Conservation (phyloP, 92 coral and sea anemone genomes). For the Zoanthus sansibaricus region DNA sequence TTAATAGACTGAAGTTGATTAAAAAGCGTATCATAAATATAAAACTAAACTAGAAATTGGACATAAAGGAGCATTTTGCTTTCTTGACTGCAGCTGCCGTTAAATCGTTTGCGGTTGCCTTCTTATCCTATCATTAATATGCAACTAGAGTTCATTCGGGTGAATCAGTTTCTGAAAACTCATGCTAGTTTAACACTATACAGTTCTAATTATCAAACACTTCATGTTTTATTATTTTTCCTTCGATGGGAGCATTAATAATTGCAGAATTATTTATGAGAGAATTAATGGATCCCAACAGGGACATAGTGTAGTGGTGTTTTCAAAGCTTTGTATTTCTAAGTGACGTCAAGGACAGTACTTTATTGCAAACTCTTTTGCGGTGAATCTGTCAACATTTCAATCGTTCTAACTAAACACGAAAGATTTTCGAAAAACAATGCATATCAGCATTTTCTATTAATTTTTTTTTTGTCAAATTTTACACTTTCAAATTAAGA, state of each 20-base stretch:
- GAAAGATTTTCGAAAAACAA: background rate
- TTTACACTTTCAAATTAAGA: slow-evolving; percentile 10
- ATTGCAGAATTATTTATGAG: slow-evolving; percentile 25
- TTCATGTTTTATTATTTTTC: slow-evolving; percentile 17
- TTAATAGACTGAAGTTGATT: slow-evolving; percentile 6
- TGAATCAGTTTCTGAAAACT: background rate
- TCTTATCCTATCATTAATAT: slow-evolving; percentile 11
- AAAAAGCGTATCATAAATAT: background rate
- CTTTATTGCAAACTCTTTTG: slow-evolving; percentile 9
- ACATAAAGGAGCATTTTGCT: background rate
- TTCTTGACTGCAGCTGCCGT: slow-evolving; percentile 18
- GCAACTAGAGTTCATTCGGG: background rate
- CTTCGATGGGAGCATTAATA: slow-evolving; percentile 37
- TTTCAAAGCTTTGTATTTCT: background rate
- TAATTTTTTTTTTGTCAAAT: background rate
- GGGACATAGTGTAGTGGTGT: background rate
- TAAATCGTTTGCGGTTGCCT: background rate
- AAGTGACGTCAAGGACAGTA: slow-evolving; percentile 26
- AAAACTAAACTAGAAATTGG: background rate
- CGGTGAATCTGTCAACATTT: background rate
- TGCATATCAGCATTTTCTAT: slow-evolving; percentile 1
- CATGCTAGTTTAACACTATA: slow-evolving; percentile 4
- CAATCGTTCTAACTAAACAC: background rate
- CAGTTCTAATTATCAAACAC: slow-evolving; percentile 23
- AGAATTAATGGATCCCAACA: background rate